phyloP scores from a whole-genome alignment of 30 jellyfish, hydroid and myxozoan species.

The Aurelia sp. region DNA sequence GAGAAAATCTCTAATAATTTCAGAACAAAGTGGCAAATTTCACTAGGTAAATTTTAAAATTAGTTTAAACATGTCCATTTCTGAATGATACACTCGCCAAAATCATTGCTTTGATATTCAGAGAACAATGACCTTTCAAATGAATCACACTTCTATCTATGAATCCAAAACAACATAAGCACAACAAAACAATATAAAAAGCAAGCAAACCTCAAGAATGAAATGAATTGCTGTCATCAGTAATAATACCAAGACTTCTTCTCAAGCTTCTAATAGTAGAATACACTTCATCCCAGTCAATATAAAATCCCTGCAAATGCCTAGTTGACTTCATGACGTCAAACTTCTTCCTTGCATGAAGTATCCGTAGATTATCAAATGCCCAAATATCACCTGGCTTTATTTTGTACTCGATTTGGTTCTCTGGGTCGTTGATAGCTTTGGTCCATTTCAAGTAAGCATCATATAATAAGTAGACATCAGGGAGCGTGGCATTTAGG shows the following conservation, averaged over 20 bases:
- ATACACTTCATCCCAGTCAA: conserved; percentile 88
- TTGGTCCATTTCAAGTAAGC: conserved; percentile 49
- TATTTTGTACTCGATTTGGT: conserved; percentile 39
- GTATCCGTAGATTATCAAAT: conserved; percentile 70
- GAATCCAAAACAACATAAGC: too few species aligned
- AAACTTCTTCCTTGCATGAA: conserved; percentile 75
- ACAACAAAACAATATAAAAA: too few species aligned
- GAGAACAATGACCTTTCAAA: too few species aligned
- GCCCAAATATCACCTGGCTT: conserved; percentile 84
- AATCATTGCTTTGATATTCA: too few species aligned
- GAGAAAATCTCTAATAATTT: too few species aligned
- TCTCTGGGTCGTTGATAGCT: conserved; percentile 12
- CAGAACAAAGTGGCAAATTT: too few species aligned
- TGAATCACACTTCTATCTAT: too few species aligned
- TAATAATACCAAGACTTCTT: conserved; percentile 31
- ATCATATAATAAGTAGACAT: conserved; percentile 43
- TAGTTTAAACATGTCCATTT: too few species aligned
- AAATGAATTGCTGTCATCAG: conserved; percentile 29
- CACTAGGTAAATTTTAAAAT: too few species aligned
- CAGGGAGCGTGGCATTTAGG: conserved; percentile 64
- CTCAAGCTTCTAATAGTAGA: conserved; percentile 33
- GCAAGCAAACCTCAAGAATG: too few species aligned
- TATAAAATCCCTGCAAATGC: conserved; percentile 70
- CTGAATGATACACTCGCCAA: too few species aligned
- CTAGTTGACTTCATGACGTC: conserved; percentile 50